Base-by-base conservation (phyloP, 1,140 invertebrate species). In the Nasonia giraulti region DNA sequence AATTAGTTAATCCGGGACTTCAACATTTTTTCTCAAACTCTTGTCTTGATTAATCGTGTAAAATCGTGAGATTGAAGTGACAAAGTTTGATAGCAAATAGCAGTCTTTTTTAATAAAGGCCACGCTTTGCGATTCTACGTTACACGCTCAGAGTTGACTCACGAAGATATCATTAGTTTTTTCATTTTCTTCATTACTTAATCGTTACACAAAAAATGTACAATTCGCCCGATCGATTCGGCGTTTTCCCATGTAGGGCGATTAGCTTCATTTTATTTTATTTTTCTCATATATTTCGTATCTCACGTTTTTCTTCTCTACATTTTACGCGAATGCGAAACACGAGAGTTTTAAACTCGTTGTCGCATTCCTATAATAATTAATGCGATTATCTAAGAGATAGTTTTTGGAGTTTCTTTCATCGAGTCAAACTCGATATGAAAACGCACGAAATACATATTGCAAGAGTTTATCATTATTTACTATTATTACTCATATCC, bases 81-180 rank as follows among this genome's bases (percentile, higher is more conserved):
- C 20, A 73, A 80, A 68, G 7, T 84, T 10, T 62, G 76, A 74
- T 80, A 84, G 47, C 55, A 73, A 84, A 84, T 6, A 80, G 23
- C 83, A 84, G 83, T 84, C 83, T 80, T 84, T 82, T 84, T 84
- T n/a, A 23, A 75, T 50, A 80, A 84, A 84, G 83, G 83, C 83
- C 83, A 84, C 78, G 31, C 71, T 84, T 84, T 80, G 31, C 50
- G 37, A 84, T 84, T 79, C 71, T 71, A 79, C 71, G 11, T 71
- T 71, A 73, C 31, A 76, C 68, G 66, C 31, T 76, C 12, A 20
- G 74, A 78, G 44, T 79, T 80, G 31, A 84, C 8, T 84, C 44
- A 80, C 83, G 33, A 84, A 84, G 78, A 84, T 84, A 84, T 80
- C 71, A 68, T 75, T 75, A 78, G 17, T 37, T 55, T 44, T 74